Base-by-base conservation (phyloP, 2,888 invertebrate genomes). In the Parapristionchus giblindavisi region DNA sequence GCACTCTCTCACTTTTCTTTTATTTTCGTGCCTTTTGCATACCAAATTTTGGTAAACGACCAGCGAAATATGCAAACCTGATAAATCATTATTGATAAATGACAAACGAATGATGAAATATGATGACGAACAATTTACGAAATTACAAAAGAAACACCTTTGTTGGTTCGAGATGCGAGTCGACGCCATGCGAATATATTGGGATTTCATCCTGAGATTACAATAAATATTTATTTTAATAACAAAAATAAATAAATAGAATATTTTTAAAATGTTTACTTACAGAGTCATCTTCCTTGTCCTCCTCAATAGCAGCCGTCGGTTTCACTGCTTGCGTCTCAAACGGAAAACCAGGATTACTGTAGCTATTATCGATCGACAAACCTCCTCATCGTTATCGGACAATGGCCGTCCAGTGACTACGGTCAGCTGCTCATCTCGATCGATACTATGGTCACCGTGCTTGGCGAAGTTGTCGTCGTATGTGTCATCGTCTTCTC, bases 311-410 rank as follows among this genome's bases (percentile, higher is more conserved):
- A 11, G 48, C 11, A 14, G 48, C 21, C 21, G 11, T 17, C 11
- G 48, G 48, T 14, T 11, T 48, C 21, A 48, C 48, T 11, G 48
- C 48, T 48, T 48, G 48, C 48, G 48, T 48, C 48, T 48, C 11
- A 48, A 48, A 14, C n/a, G n/a, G n/a, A n/a, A n/a, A n/a, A n/a
- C n/a, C n/a, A n/a, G n/a, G n/a, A n/a, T n/a, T n/a, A n/a, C n/a
- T n/a, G n/a, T n/a, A n/a, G n/a, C n/a, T n/a, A n/a, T 65, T 48
- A 32, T 61, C 63, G 27, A 65, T 65, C 27, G 43, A 65, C 63
- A 21, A 65, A 43, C 2, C 43, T 65, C 4, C 36, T 65, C 63
- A 43, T 11, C 43, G 27, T 65, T 48, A 43, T 32, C 14, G 63
- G n/a, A n/a, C n/a, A n/a, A n/a, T n/a, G n/a, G 63, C 21, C 24